Evolutionary conservation across 37 sponge, comb jelly and placozoan genomes (phyloP).

Genomic region (Cladorhizidae sp.): DNA sequence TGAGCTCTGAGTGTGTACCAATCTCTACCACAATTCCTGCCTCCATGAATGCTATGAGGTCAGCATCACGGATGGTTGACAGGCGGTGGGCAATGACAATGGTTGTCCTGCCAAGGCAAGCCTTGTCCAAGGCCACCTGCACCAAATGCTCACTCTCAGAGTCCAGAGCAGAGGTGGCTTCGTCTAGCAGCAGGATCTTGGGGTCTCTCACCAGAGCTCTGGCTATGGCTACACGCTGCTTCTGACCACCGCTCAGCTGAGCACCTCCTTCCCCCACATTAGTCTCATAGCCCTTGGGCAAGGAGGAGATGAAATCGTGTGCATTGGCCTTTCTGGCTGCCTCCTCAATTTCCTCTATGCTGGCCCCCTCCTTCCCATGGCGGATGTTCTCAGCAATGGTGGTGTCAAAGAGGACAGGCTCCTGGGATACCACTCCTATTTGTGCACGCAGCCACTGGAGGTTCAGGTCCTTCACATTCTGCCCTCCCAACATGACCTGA

Average conservation of each 20-base stretch:
- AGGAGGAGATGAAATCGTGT: slow-evolving; percentile 74
- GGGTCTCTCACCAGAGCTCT: slow-evolving; percentile 86
- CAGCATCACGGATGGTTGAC: slow-evolving; percentile 86
- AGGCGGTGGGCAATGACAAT: slow-evolving; percentile 91
- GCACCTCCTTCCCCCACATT: slow-evolving; percentile 78
- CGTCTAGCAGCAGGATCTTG: slow-evolving; percentile 89
- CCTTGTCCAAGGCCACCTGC: slow-evolving; percentile 86
- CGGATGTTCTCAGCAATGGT: slow-evolving; percentile 87
- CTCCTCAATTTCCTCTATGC: slow-evolving; percentile 65
- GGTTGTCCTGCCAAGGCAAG: slow-evolving; percentile 83
- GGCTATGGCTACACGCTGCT: slow-evolving; percentile 93
- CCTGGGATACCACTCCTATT: slow-evolving; percentile 92
- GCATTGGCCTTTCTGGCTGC: slow-evolving; percentile 81
- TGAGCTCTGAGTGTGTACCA: slow-evolving; percentile 82
- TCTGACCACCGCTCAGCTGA: slow-evolving; percentile 93
- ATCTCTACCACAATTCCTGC: slow-evolving; percentile 67
- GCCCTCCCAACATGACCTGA: slow-evolving; percentile 66
- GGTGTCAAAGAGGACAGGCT: slow-evolving; percentile 87
- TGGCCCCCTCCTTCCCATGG: slow-evolving; percentile 71
- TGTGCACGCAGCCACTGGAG: slow-evolving; percentile 79
- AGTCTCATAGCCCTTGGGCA: slow-evolving; percentile 89
- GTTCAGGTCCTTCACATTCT: slow-evolving; percentile 63
- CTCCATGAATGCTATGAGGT: slow-evolving; percentile 59
- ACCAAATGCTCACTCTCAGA: slow-evolving; percentile 86
- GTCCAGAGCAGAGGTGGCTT: slow-evolving; percentile 95